phyloP scores from a whole-genome alignment of 2,888 invertebrate genomes.

The Panzeria rudis region DNA sequence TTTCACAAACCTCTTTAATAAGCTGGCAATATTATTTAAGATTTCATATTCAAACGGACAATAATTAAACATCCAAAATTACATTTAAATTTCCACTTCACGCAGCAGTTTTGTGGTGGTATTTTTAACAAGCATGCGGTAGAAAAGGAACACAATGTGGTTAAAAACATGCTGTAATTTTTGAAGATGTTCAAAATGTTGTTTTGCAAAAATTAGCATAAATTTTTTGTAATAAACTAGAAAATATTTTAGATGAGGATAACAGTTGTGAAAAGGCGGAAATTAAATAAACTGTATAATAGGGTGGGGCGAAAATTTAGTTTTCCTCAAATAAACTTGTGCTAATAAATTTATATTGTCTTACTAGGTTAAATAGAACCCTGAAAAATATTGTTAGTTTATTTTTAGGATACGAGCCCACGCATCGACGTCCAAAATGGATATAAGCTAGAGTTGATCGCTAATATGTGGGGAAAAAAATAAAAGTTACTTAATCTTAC shows the following conservation, averaged over 20 bases:
- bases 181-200: not conserved
- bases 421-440: too few relatives aligned
- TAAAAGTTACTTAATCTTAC: too few relatives aligned
- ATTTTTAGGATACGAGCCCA: too few relatives aligned
- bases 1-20: not conserved
- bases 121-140: not conserved
- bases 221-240: not conserved
- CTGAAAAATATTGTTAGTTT: too few relatives aligned
- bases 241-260: not conserved
- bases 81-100: not conserved
- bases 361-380: too few relatives aligned
- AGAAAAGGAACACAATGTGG: not conserved
- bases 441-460: too few relatives aligned
- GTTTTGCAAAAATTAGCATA: not conserved
- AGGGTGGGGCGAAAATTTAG: too few relatives aligned
- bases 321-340: too few relatives aligned
- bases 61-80: not conserved
- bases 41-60: not conserved
- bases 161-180: not conserved
- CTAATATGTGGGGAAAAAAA: too few relatives aligned
- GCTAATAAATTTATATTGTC: too few relatives aligned
- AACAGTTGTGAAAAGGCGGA: not conserved
- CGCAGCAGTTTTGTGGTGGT: not conserved
- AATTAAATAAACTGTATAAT: not conserved
- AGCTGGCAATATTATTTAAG: not conserved